Conservation (phyloP, 2,797 vertebrate species). For the Gallirallus australis region DNA sequence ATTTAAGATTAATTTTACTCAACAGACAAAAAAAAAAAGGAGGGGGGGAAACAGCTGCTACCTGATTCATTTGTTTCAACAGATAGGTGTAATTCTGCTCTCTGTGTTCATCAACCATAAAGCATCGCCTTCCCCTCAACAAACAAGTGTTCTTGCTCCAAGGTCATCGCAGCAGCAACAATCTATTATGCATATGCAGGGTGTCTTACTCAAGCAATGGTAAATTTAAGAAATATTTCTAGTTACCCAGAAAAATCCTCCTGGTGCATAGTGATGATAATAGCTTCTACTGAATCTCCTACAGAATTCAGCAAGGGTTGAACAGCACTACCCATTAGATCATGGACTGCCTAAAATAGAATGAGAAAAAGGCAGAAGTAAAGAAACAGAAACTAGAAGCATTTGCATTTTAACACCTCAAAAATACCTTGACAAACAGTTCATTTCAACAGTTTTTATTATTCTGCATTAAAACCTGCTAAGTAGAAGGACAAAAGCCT, state of each 20-base stretch:
- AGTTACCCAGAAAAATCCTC: slow-evolving; percentile 95
- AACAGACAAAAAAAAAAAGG: neutral
- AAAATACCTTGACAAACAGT: slow-evolving; percentile 5
- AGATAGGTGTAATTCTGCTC: neutral
- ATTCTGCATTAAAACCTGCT: neutral
- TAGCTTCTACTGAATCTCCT: slow-evolving; percentile 94
- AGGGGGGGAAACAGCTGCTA: neutral
- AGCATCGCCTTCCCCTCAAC: neutral
- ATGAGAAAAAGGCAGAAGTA: slow-evolving; percentile 34
- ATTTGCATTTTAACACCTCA: slow-evolving; percentile 34
- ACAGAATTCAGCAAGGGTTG: slow-evolving; percentile 93
- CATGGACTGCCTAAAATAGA: slow-evolving; percentile 83
- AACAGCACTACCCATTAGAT: slow-evolving; percentile 91
- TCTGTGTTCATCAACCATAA: neutral
- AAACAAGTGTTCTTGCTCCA: neutral
- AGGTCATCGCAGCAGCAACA: slow-evolving; percentile 21
- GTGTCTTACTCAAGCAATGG: neutral
- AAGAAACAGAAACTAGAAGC: slow-evolving; percentile 33
- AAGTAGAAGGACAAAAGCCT: neutral
- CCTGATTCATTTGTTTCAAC: neutral
- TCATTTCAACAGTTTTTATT: neutral
- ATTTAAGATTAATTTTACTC: neutral
- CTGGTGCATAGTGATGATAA: slow-evolving; percentile 96
- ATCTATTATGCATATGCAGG: neutral
- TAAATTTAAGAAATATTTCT: slow-evolving; percentile 3